phyloP scores from a whole-genome alignment of 2,888 invertebrate species.

The Neoaliturus tenellus region DNA sequence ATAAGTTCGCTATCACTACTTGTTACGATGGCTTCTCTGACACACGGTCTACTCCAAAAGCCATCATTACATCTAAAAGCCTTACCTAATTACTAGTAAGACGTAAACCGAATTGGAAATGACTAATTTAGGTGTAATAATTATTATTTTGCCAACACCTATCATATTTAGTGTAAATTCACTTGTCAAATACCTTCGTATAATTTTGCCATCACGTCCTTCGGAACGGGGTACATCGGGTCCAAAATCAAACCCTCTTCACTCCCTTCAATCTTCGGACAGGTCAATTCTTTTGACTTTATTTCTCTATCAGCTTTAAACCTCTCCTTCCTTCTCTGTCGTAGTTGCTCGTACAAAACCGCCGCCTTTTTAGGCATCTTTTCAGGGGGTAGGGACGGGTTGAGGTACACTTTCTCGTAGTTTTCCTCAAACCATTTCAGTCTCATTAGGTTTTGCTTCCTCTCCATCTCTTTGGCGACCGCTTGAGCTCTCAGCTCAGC shows the following conservation, averaged over 20 bases:
- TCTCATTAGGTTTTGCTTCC: slow-evolving; percentile 52
- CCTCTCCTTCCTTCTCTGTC: slow-evolving; percentile 47
- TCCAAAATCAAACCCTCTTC: slow-evolving; percentile 20
- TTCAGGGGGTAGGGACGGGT: slow-evolving; percentile 57
- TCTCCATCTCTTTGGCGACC: slow-evolving; percentile 57
- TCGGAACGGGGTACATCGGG: slow-evolving; percentile 62
- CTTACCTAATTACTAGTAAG: no score
- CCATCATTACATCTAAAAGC: no score
- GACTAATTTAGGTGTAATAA: no score
- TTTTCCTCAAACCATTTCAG: slow-evolving; percentile 61
- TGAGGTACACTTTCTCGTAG: slow-evolving; percentile 58
- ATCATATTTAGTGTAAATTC: no score
- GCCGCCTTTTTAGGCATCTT: slow-evolving; percentile 60
- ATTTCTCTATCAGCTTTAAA: slow-evolving; percentile 44
- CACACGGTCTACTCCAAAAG: no score
- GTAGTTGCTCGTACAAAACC: slow-evolving; percentile 55
- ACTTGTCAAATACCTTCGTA: slow-evolving; percentile 62
- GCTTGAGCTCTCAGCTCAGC: slow-evolving; percentile 43
- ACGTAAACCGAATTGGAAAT: no score
- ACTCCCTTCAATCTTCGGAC: background rate
- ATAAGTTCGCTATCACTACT: no score
- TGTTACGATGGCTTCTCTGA: no score
- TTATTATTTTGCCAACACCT: no score
- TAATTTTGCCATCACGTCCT: slow-evolving; percentile 53
- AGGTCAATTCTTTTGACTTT: background rate